phyloP scores from a whole-genome alignment of 2,113 vertebrate genomes.

The Perccottus glenii region DNA sequence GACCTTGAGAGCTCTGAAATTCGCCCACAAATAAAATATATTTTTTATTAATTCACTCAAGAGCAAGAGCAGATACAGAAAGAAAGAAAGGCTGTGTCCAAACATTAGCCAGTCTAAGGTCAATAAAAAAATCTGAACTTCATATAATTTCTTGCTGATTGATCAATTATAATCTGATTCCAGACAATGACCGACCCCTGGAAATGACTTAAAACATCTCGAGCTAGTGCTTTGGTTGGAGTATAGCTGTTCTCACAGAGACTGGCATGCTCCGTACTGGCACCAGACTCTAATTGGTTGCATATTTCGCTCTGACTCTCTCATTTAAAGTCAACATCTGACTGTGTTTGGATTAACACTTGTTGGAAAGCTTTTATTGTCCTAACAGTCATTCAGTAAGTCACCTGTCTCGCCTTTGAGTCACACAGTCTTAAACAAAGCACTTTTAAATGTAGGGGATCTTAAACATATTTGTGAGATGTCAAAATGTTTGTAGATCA shows the following conservation, averaged over 20 bases:
- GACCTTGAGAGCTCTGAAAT: too few species aligned
- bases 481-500: conserved; percentile 1
- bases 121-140: too few species aligned
- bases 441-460: background rate
- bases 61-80: too few species aligned
- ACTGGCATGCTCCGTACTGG: background rate
- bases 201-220: background rate
- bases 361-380: background rate
- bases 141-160: too few species aligned
- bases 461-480: background rate
- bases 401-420: conserved; percentile 1
- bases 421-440: background rate
- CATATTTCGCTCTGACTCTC: background rate
- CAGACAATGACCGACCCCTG: too few species aligned
- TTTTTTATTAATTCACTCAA: too few species aligned
- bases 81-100: too few species aligned
- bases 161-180: too few species aligned
- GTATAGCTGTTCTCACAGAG: background rate
- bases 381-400: too few species aligned
- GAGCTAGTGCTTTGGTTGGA: background rate
- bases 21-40: too few species aligned
- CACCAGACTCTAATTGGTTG: background rate
- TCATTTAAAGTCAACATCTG: background rate
- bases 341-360: conserved; percentile 5
- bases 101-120: too few species aligned